phyloP scores from a whole-genome alignment of 92 coral and sea anemone species.

The Paramuricea clavata region DNA sequence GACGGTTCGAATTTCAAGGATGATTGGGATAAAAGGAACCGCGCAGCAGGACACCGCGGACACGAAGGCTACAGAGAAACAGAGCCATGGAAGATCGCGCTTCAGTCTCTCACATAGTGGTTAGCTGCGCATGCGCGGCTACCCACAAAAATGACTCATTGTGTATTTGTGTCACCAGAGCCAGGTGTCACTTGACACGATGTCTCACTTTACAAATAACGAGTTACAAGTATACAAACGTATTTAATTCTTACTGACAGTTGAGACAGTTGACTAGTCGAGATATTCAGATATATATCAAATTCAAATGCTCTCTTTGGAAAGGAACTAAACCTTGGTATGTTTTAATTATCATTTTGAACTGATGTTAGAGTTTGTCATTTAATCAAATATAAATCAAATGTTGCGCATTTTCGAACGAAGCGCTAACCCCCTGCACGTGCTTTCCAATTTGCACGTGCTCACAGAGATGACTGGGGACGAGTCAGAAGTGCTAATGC shows the following conservation, averaged over 20 bases:
- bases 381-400: background rate
- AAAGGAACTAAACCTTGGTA: slow-evolving; percentile 12
- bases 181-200: slow-evolving; percentile 1
- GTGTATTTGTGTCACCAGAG: slow-evolving; percentile 4
- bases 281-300: slow-evolving; percentile 3
- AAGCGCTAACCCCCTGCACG: too few species aligned
- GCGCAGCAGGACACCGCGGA: too few species aligned
- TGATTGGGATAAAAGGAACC: too few species aligned
- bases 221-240: background rate
- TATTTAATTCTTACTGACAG: too few species aligned
- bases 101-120: too few species aligned
- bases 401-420: background rate
- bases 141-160: background rate
- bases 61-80: too few species aligned
- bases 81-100: too few species aligned
- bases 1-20: too few species aligned
- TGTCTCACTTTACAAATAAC: background rate
- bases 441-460: too few species aligned
- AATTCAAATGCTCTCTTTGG: background rate
- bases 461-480: too few species aligned
- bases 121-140: too few species aligned
- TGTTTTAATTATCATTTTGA: background rate
- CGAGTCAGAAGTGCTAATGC: too few species aligned
- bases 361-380: background rate
- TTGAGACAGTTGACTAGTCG: slow-evolving; percentile 3